Evolutionary conservation across 2,113 vertebrate genomes (phyloP).

Genomic region (Oncorhynchus masou): DNA sequence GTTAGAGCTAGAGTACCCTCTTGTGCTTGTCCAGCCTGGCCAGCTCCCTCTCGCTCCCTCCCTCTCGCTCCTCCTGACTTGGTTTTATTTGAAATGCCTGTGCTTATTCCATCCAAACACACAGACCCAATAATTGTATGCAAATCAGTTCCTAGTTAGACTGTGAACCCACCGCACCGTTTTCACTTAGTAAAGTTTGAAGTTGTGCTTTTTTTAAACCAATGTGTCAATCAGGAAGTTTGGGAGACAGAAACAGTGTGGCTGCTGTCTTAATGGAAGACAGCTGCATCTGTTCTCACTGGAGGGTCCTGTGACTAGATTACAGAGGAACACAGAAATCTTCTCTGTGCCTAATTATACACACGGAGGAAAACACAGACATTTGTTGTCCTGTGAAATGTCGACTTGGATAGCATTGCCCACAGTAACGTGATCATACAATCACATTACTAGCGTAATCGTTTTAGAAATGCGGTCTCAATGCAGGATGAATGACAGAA

Average conservation of each 20-base stretch:
- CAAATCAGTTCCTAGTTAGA: conserved; percentile 42
- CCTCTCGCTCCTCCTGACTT: conserved; percentile 30
- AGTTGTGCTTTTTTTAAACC: conserved; percentile 9
- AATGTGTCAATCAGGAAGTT: conserved; percentile 27
- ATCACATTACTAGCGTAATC: neutral
- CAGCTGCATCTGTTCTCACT: conserved; percentile 13
- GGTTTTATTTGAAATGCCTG: conserved; percentile 34
- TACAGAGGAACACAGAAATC: neutral
- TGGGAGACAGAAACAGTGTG: conserved; percentile 5
- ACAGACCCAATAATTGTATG: conserved; percentile 24
- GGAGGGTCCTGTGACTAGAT: conserved; percentile 3
- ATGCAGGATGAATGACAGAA: neutral
- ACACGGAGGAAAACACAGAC: conserved; percentile 10
- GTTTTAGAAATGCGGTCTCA: neutral
- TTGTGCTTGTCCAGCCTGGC: conserved; percentile 6
- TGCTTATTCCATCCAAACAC: conserved; percentile 20
- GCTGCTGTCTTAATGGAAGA: conserved; percentile 15
- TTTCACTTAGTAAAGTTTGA: conserved; percentile 31
- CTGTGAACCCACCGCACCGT: conserved; percentile 10
- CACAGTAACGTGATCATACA: no score
- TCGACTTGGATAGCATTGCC: neutral
- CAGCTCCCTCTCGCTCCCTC: no score
- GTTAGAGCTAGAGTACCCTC: neutral
- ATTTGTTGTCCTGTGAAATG: neutral
- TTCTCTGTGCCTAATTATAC: conserved; percentile 6